phyloP scores from a whole-genome alignment of 2,888 invertebrate genomes.

The Sisyra terminalis region DNA sequence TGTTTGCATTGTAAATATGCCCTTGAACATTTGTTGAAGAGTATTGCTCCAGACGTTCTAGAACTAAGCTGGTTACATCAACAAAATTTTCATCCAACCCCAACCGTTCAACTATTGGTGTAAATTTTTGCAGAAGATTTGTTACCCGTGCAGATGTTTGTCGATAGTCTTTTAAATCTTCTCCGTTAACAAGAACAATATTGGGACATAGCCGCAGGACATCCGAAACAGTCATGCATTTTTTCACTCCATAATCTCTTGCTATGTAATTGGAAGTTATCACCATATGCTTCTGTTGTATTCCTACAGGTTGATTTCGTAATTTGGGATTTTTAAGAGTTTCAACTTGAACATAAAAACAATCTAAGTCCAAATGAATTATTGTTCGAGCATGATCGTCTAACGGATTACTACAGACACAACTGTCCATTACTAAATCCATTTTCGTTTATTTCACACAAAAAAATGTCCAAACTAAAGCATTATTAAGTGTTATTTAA shows the following conservation, averaged over 20 bases:
- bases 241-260: constrained; percentile 54
- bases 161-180: constrained; percentile 68
- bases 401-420: background rate
- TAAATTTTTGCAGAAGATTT: constrained; percentile 50
- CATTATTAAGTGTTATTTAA: no score
- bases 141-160: constrained; percentile 62
- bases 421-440: no score
- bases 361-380: constrained; percentile 68
- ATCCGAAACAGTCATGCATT: constrained; percentile 63
- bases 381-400: constrained; percentile 47
- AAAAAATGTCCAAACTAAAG: no score
- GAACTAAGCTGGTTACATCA: constrained; percentile 56
- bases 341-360: constrained; percentile 78
- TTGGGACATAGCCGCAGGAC: constrained; percentile 57
- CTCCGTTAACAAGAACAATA: constrained; percentile 54
- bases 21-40: constrained; percentile 24
- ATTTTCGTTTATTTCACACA: no score
- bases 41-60: constrained; percentile 26
- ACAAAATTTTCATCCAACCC: constrained; percentile 77
- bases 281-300: constrained; percentile 70
- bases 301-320: constrained; percentile 50
- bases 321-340: constrained; percentile 54
- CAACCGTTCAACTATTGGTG: constrained; percentile 58
- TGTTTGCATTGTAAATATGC: constrained; percentile 37
- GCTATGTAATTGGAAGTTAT: constrained; percentile 77